Base-by-base conservation (phyloP, 1,140 invertebrate genomes). In the Magallana ariakensis region DNA sequence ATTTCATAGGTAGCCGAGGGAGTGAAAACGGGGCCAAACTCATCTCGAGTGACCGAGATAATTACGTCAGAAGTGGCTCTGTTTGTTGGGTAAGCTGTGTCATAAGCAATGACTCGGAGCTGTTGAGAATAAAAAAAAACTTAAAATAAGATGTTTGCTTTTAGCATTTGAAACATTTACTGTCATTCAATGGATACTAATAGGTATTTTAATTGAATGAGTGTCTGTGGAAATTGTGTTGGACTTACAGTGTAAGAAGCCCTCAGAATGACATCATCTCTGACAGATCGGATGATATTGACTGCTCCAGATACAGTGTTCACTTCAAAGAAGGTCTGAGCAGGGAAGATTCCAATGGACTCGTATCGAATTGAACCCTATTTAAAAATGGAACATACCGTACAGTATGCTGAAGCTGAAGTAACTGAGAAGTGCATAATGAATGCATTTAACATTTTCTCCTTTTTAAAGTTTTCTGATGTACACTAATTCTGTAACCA, bases 11-110 rank as follows among this genome's bases (percentile, higher is more conserved):
- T 22, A 15, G 81, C 82, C 9, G 56, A 22, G 26, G 84, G 84
- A 5, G 22, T 46, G 92, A 98, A 99, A 15, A 97, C 96, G 5
- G 98, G 98, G 4, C 93, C 87, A 62, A 91, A 90, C 84, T 94
- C 92, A 85, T 95, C 95, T 8, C 92, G 82, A 58, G 88, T 88
- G 80, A 94, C 91, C 15, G 80, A 90, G n/a, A 94, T 92, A n/a
- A 19, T 80, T 5, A 92, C 92, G 53, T 86, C 87, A 19, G 91
- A 86, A 6, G 87, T 92, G 58, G 88, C 90, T 26, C 85, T 87
- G 19, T 89, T 84, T 16, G 87, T 57, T 11, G 92, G 92, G 26
- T 80, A 90, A 10, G 92, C 92, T 85, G 85, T 91, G 86, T 93
- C 92, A 60, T 83, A 70, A 2, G 91, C 91, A 58, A 85, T 80